phyloP scores from a whole-genome alignment of 2,113 vertebrate genomes.

The Tragelaphus strepsiceros region DNA sequence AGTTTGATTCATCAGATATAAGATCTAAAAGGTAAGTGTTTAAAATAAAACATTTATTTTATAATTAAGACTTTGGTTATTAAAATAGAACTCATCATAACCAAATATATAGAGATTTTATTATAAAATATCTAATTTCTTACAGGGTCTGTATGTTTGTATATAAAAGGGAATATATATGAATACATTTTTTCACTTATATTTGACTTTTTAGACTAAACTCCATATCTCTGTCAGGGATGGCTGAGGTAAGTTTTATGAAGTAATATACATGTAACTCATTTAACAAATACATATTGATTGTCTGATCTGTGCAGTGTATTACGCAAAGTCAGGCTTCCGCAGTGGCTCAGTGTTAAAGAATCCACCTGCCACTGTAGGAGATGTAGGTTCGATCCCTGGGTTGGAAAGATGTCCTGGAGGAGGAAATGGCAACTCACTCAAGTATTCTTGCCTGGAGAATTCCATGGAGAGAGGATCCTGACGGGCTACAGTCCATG shows the following conservation, averaged over 20 bases:
- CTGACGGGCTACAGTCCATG: not conserved
- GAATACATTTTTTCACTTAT: not conserved
- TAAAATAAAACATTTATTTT: not conserved
- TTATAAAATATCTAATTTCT: not conserved
- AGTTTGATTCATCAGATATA: constrained; percentile 79
- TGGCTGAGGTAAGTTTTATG: not conserved
- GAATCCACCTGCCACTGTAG: not conserved
- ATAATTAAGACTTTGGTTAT: not conserved
- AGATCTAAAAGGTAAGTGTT: constrained; percentile 79
- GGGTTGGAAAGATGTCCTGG: not conserved
- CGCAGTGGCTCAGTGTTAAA: not conserved
- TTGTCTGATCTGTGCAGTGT: not conserved
- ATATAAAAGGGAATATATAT: not conserved
- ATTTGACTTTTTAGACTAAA: not conserved
- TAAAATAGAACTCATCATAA: not conserved
- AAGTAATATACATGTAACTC: not conserved
- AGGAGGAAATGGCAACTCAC: not conserved
- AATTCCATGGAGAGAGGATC: not conserved
- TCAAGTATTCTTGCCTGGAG: not conserved
- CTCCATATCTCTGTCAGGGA: not conserved
- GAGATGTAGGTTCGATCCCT: not conserved
- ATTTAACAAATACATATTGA: not conserved
- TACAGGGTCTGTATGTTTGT: not conserved
- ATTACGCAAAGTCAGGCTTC: not conserved
- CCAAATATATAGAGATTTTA: not conserved